Percentiles rank a stretch among this genome's conserved stretches.
Conservation (phyloP, 2,888 invertebrate species). For the Ctenicera cuprea region DNA sequence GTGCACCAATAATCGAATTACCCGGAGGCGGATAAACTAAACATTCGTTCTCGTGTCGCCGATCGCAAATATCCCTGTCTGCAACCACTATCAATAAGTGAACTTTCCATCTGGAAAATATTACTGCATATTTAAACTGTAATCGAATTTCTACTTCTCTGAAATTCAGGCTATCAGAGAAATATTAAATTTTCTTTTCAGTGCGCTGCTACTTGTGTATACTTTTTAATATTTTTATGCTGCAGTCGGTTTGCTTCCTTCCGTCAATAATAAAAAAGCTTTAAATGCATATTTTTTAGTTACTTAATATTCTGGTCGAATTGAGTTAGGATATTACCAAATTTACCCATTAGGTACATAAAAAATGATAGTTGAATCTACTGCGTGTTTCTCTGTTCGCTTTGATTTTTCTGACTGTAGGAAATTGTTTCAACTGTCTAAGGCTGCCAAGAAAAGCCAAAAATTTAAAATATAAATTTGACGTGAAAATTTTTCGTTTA, state of each 20-base stretch:
- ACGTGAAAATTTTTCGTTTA: no score
- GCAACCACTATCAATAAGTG: conserved; percentile 63
- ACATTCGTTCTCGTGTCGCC: conserved; percentile 64
- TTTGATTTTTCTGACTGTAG: no score
- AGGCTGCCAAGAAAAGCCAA: no score
- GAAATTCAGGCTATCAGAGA: conserved; percentile 52
- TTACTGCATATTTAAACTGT: conserved; percentile 62
- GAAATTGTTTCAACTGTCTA: no score
- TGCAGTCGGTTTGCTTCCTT: conserved; percentile 7
- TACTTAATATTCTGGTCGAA: no score
- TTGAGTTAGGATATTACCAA: no score
- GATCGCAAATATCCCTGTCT: conserved; percentile 63
- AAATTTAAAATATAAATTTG: no score
- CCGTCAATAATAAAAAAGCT: not conserved
- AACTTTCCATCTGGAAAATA: conserved; percentile 65
- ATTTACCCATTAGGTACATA: no score
- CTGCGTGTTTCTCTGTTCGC: no score
- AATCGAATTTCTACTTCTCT: conserved; percentile 61
- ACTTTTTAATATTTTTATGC: conserved; percentile 41
- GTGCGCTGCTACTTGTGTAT: conserved; percentile 40
- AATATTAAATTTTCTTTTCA: conserved; percentile 51
- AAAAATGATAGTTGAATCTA: no score
- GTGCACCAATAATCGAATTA: conserved; percentile 67
- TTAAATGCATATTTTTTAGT: not conserved
- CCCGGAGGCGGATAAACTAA: conserved; percentile 65